Evolutionary conservation across 2,797 vertebrate genomes (phyloP).

Genomic region (Gambusia yucatana): DNA sequence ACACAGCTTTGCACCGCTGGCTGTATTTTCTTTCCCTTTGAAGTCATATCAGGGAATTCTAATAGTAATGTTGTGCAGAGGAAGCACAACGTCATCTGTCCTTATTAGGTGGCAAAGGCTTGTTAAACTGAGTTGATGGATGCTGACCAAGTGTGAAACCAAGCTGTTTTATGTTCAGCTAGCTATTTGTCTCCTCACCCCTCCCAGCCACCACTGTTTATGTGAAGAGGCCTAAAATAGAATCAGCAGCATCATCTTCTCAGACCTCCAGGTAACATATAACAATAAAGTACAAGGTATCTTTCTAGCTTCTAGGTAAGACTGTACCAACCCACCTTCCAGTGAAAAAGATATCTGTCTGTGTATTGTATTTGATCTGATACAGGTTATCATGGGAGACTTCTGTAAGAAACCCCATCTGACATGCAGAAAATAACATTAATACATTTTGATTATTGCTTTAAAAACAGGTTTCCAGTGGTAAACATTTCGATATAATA

Average conservation of each 20-base stretch:
- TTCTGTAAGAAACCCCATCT: conserved; percentile 2
- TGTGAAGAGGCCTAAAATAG: conserved; percentile 74
- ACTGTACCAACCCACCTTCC: neutral
- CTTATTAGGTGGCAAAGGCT: conserved; percentile 47
- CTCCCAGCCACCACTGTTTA: conserved; percentile 35
- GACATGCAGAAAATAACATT: neutral
- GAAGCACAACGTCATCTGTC: conserved; percentile 33
- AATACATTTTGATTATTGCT: neutral
- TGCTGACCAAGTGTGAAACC: conserved; percentile 44
- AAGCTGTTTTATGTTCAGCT: conserved; percentile 40
- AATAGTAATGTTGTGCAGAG: conserved; percentile 28
- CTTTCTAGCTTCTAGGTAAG: conserved; percentile 15
- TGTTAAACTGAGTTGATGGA: conserved; percentile 40
- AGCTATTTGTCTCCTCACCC: conserved; percentile 27
- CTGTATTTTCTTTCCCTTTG: conserved; percentile 14
- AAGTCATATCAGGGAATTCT: conserved; percentile 21
- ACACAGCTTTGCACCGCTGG: conserved; percentile 20
- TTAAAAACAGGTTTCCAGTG: neutral
- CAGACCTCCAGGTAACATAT: neutral
- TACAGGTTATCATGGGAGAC: conserved; percentile 27
- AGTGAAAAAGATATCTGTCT: neutral
- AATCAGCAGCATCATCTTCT: conserved; percentile 68
- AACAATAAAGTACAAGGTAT: conserved; percentile 17
- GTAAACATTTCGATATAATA: neutral
- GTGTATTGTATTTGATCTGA: conserved; percentile 27